Base-by-base conservation (phyloP, 2,888 invertebrate genomes). In the Lampropteryx suffumata region DNA sequence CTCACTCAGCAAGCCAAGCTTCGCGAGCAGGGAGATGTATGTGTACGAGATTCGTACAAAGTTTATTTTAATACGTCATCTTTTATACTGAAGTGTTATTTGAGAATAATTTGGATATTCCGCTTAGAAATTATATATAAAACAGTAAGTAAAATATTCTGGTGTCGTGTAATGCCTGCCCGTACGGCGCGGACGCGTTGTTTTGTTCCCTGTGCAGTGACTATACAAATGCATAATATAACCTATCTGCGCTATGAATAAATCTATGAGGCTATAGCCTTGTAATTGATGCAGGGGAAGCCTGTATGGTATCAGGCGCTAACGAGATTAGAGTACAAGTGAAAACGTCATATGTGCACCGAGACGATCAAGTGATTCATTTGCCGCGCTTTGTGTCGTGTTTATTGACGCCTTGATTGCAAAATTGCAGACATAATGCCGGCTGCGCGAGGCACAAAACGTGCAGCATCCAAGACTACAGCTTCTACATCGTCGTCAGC, bases 221-320 rank as follows among this genome's bases (percentile, higher is more conserved):
- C 68, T 88, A 84, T 85, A 88, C 75, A 84, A 87, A 87, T 79
- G 85, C 87, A 84, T 86, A 85, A 82, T 86, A 86, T 90, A 89
- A 89, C 89, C 90, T 89, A 84, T 81, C 72, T 79, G 71, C 76
- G 78, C 72, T 82, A 78, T 73, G 78, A 83, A 81, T 83, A 82
- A 84, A 84, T 83, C 82, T 82, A 74, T 79, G 78, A 79, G 74
- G 79, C 72, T 72, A 68, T 79, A 84, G 76, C 85, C 81, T 86
- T 84, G 82, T 80, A 76, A 79, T 78, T 81, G 79, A 75, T 81
- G 79, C 79, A 82, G 74, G 73, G 74, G 73, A 74, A 76, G 69
- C 66, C 67, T 62, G 75, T 75, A 76, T 79, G 71, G 73, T 76
- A 73, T 73, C 71, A 71, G 68, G 64, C 73, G 71, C 63, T 83